These are phyloP conservation scores for Oscheius sp. DNA, from an alignment of 1,140 invertebrate genomes.

Conservation along the genomic window DNA sequence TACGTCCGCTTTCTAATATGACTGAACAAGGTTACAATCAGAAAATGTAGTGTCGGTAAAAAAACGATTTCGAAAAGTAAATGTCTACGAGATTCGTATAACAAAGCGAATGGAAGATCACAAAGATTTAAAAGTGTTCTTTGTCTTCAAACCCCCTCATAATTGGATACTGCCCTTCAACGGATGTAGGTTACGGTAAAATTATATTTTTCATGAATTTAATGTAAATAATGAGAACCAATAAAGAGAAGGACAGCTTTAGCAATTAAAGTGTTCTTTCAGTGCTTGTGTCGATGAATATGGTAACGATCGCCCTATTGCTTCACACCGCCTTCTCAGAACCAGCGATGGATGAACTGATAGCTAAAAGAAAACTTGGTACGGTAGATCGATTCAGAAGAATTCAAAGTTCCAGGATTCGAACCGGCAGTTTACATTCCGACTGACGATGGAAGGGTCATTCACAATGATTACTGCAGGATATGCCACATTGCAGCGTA, in stretches of 20 bases:
- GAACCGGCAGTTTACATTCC: not conserved
- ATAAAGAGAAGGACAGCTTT: not conserved
- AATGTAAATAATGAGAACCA: not conserved
- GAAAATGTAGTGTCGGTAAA: no score
- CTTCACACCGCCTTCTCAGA: not conserved
- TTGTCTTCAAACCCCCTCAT: no score
- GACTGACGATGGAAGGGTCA: not conserved
- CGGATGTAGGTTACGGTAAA: no score
- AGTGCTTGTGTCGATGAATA: not conserved
- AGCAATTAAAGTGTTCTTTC: not conserved
- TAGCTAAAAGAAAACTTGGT: not conserved
- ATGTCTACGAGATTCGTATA: no score
- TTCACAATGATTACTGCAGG: not conserved
- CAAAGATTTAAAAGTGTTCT: no score
- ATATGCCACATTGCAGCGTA: not conserved
- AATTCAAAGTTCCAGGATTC: not conserved
- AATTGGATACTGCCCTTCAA: no score
- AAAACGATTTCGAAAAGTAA: no score
- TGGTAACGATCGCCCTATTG: not conserved
- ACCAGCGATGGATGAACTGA: slow-evolving; percentile 8
- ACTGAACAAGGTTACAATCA: no score
- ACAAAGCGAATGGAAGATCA: no score
- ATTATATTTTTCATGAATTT: not conserved
- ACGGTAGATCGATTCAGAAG: not conserved
- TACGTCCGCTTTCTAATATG: no score